Percentiles rank a stretch among this genome's conserved stretches.
These are phyloP conservation scores for Fulmarus glacialis DNA, from an alignment of 2,113 vertebrate species.

Conservation along the genomic window DNA sequence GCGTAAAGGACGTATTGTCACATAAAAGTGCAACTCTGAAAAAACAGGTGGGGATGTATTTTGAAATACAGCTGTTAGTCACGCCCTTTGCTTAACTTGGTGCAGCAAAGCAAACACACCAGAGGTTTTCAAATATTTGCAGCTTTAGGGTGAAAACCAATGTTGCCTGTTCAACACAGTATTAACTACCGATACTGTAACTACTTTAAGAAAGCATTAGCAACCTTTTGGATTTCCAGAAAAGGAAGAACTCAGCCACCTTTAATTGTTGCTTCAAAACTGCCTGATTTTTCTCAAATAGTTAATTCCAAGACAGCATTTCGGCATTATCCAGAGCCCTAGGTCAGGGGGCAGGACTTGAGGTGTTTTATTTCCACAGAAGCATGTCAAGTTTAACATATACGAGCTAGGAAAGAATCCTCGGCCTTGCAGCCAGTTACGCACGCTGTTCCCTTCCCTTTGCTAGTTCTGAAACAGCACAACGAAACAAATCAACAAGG, in stretches of 20 bases:
- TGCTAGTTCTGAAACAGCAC: not conserved
- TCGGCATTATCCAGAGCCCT: fast-evolving
- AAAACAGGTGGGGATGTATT: not conserved
- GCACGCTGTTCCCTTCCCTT: not conserved
- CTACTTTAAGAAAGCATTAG: not conserved
- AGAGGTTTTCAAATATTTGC: not conserved
- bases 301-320: not conserved
- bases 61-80: not conserved
- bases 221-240: not conserved
- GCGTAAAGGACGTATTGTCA: not conserved
- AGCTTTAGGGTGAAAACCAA: not conserved
- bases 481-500: not conserved
- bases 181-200: not conserved
- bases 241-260: not conserved
- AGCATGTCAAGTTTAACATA: not conserved
- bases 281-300: not conserved
- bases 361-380: not conserved
- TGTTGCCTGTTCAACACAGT: fast-evolving
- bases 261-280: not conserved
- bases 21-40: not conserved
- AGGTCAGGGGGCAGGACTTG: not conserved
- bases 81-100: not conserved
- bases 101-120: not conserved
- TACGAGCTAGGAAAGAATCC: fast-evolving
- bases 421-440: not conserved